These are phyloP conservation scores for Taxidea taxus DNA, from an alignment of 2,113 vertebrate genomes.

Conservation along the genomic window DNA sequence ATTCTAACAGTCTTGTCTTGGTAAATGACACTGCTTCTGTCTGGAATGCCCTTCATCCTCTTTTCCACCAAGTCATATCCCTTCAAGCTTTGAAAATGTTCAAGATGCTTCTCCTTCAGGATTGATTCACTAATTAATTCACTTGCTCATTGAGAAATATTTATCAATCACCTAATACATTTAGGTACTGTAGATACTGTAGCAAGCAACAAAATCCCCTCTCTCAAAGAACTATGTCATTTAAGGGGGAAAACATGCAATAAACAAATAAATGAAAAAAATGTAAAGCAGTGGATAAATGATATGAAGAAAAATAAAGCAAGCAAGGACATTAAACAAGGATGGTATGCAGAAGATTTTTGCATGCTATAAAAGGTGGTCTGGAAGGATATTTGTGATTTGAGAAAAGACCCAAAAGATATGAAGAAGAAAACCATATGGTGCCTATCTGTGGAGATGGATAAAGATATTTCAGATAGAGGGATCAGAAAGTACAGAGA, in stretches of 20 bases:
- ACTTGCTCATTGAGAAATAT: not conserved
- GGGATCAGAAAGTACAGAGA: not conserved
- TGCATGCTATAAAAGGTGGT: not conserved
- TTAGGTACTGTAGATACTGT: not conserved
- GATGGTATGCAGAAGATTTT: not conserved
- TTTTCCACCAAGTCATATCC: not conserved
- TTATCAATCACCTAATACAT: not conserved
- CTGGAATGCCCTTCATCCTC: not conserved
- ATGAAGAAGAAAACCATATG: not conserved
- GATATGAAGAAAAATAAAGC: slow-evolving; percentile 4
- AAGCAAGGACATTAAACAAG: not conserved
- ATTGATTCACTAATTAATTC: not conserved
- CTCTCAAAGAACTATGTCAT: not conserved
- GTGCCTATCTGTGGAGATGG: not conserved
- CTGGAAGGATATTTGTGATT: not conserved
- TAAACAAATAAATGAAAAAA: not conserved
- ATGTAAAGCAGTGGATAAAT: not conserved
- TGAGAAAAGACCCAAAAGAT: slow-evolving; percentile 12
- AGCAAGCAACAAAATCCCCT: not conserved
- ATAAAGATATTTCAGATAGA: not conserved
- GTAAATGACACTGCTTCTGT: not conserved
- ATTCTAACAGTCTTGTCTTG: not conserved
- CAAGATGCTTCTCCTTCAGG: not conserved
- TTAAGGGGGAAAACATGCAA: not conserved
- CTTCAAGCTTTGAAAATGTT: not conserved